Conservation (phyloP, 2,888 invertebrate species). For the Phengaris arion region DNA sequence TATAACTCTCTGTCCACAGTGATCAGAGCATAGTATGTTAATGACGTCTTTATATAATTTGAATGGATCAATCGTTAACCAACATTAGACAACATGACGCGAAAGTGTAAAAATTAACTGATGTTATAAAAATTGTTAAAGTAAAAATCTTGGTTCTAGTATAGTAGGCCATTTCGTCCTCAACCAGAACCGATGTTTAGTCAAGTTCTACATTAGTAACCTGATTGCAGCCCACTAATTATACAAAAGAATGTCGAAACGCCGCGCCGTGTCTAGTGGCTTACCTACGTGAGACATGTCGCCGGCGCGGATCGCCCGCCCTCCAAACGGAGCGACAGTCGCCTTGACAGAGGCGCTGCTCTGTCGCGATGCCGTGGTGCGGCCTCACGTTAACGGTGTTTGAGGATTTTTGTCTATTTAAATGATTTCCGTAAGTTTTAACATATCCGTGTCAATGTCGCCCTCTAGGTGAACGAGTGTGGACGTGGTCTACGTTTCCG, state of each 20-base stretch:
- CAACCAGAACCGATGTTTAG: too few species aligned
- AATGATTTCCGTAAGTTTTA: constrained; percentile 7
- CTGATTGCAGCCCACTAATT: neutral
- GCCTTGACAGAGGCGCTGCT: constrained; percentile 7
- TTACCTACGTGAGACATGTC: constrained; percentile 12
- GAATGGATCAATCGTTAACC: too few species aligned
- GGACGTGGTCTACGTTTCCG: constrained; percentile 17
- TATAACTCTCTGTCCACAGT: too few species aligned
- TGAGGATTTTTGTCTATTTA: neutral
- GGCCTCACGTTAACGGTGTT: neutral
- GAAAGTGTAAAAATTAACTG: too few species aligned
- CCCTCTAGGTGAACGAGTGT: constrained; percentile 23
- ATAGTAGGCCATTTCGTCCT: too few species aligned
- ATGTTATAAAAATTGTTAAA: too few species aligned
- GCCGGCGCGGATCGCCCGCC: constrained; percentile 12
- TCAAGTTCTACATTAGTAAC: neutral
- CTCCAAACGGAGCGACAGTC: neutral
- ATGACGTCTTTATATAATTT: too few species aligned
- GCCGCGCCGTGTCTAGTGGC: neutral
- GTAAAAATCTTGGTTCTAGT: too few species aligned
- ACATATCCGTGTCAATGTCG: constrained; percentile 24
- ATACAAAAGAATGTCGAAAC: neutral
- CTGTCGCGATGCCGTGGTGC: neutral
- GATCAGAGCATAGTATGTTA: too few species aligned
- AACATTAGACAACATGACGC: too few species aligned